Base-by-base conservation (phyloP, 2,888 invertebrate genomes). In the Metellina segmentata region DNA sequence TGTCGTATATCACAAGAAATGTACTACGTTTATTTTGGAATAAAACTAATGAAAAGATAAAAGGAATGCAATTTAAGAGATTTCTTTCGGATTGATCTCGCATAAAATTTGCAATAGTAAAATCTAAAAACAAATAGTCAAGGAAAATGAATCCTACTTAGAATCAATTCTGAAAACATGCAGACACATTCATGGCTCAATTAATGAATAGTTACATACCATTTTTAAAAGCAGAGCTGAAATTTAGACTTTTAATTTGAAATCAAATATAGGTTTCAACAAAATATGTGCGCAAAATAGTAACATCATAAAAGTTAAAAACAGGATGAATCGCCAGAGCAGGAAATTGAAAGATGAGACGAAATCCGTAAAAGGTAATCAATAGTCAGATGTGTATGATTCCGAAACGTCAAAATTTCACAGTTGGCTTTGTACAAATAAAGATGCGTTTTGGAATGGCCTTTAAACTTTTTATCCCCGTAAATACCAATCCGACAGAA, bases 401-500 rank as follows among this genome's bases (percentile, higher is more conserved):
- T 61, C 61, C n/a, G 11, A 85, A n/a, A 9, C 53, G 8, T 13
- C 6, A 11, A 13, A 61, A 34, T 16, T 75, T 61, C 13, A 8
- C 34, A 52, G 1, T 61, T 16, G 48, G 48, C 13, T 19, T 11
- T 72, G 19, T 53, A 6, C 8, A 8, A 61, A 8, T n/a, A 0
- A 48, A 34, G 52, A 85, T 74, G 0, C 20, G 7, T 74, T 88
- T 61, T 48, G 49, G n/a, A 9, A 87, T 48, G 20, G 61, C 74
- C 48, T 13, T 19, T n/a, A 9, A 81, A 11, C 61, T 6, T 74
- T 81, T 74, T 34, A 49, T 49, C 53, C 69, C 61, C 61, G 61
- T 81, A 81, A 88, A 88, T 88, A 34, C 69, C 52, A 52, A 79
- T 34, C 72, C 81, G 51, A 81, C 71, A 48, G 34, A 77, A 86